Evolutionary conservation across 1,140 invertebrate genomes (phyloP).

Genomic region (Drosophila kurseongensis): DNA sequence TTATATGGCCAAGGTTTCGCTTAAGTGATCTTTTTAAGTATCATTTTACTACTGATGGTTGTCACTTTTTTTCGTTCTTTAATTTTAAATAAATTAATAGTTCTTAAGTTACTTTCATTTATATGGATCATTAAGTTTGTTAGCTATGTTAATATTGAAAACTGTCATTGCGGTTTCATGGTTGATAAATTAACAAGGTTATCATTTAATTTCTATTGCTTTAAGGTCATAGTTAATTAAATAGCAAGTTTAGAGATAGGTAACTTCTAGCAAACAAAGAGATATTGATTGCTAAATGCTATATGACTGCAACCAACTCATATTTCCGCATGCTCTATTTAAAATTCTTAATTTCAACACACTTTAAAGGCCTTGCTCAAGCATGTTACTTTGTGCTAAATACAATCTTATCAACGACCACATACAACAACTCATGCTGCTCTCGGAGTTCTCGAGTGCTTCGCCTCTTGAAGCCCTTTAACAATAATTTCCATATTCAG

Average conservation of each 20-base stretch:
- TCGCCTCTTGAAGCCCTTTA: neutral
- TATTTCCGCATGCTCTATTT: neutral
- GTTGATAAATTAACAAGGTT: neutral
- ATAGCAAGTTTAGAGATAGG: neutral
- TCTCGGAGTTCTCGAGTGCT: conserved; percentile 5
- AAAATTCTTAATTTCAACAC: conserved; percentile 12
- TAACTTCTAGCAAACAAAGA: neutral
- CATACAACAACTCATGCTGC: conserved; percentile 3
- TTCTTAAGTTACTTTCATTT: neutral
- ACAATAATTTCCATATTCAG: conserved; percentile 9
- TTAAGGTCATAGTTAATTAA: neutral
- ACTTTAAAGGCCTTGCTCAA: conserved; percentile 3
- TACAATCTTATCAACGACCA: conserved; percentile 26
- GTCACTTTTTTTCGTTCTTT: neutral
- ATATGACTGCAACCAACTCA: neutral
- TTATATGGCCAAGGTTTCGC: conserved; percentile 2
- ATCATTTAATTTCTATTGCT: too few relatives aligned
- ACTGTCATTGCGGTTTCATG: neutral
- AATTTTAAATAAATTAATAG: neutral
- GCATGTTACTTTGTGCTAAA: neutral
- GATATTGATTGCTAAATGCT: neutral
- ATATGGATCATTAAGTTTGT: too few relatives aligned
- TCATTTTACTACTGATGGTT: conserved; percentile 1
- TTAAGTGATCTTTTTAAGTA: conserved; percentile 17
- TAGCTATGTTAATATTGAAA: too few relatives aligned